phyloP scores from a whole-genome alignment of 1,140 invertebrate genomes.

The Drosophila pectinifera region DNA sequence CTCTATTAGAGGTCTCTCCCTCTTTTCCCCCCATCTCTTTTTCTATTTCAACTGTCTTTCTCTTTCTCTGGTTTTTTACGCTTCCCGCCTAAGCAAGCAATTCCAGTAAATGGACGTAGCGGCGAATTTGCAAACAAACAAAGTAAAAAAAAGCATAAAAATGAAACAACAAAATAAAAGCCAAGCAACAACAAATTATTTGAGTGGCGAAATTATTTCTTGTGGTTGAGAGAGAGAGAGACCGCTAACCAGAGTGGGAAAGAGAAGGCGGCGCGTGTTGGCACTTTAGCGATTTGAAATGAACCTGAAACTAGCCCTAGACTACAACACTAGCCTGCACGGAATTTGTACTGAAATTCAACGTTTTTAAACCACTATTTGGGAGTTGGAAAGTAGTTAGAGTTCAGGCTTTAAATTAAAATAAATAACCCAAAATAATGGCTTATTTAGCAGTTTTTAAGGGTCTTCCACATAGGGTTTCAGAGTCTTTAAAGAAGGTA shows the following conservation, averaged over 20 bases:
- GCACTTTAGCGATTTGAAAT: constrained; percentile 53
- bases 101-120: constrained; percentile 41
- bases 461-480: neutral
- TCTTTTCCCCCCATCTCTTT: neutral
- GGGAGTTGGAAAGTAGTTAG: neutral
- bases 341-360: neutral
- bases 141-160: constrained; percentile 9
- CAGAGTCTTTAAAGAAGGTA: no score
- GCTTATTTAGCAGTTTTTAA: neutral
- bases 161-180: constrained; percentile 17
- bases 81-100: constrained; percentile 39
- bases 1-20: constrained; percentile 28
- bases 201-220: constrained; percentile 55
- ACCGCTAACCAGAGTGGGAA: neutral
- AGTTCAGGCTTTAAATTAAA: neutral
- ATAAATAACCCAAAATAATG: neutral
- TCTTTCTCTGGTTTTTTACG: constrained; percentile 13
- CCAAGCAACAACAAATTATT: constrained; percentile 35
- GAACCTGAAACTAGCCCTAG: constrained; percentile 52
- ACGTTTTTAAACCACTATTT: no score
- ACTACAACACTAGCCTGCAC: constrained; percentile 1
- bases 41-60: constrained; percentile 1
- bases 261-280: constrained; percentile 66
- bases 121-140: constrained; percentile 42
- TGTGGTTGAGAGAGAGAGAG: constrained; percentile 25